A percentile compares a stretch with the other conserved stretches of the same genome.
Evolutionary conservation across 2,113 vertebrate genomes (phyloP).

Genomic region (Cacatua alba): DNA sequence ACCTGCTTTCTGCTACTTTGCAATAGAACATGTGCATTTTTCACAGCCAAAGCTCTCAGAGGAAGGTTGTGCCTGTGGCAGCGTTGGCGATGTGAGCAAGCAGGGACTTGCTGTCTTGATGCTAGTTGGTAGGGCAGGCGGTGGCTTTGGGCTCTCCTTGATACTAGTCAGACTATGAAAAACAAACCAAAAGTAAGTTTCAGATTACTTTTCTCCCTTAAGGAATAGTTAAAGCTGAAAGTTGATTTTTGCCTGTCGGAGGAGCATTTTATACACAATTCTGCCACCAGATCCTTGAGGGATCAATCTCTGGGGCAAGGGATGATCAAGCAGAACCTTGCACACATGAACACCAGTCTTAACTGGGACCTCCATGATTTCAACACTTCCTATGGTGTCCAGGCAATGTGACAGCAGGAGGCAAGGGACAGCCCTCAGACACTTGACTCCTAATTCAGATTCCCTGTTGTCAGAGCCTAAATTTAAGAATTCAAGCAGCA

Average conservation of each 20-base stretch:
- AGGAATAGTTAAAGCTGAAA: background rate
- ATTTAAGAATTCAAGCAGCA: constrained; percentile 38
- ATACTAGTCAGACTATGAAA: constrained; percentile 35
- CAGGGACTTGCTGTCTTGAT: constrained; percentile 28
- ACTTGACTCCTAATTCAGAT: background rate
- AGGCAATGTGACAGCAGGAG: background rate
- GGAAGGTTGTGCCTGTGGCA: constrained; percentile 2
- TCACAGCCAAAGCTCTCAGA: constrained; percentile 16
- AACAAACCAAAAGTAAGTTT: background rate
- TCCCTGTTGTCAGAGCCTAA: background rate
- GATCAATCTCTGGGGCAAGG: background rate
- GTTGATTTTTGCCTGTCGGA: background rate
- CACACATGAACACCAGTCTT: background rate
- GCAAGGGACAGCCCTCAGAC: background rate
- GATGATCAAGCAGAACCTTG: background rate
- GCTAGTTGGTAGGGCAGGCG: constrained; percentile 1
- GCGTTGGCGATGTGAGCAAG: background rate
- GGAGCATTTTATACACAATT: background rate
- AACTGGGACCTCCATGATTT: background rate
- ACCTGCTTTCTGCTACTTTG: constrained; percentile 34
- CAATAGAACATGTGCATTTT: background rate
- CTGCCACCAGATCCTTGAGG: background rate
- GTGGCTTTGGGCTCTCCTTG: constrained; percentile 66
- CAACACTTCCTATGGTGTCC: background rate
- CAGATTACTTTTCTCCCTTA: background rate